Conservation (phyloP, 2,113 vertebrate species). For the Misgurnus mizolepis region DNA sequence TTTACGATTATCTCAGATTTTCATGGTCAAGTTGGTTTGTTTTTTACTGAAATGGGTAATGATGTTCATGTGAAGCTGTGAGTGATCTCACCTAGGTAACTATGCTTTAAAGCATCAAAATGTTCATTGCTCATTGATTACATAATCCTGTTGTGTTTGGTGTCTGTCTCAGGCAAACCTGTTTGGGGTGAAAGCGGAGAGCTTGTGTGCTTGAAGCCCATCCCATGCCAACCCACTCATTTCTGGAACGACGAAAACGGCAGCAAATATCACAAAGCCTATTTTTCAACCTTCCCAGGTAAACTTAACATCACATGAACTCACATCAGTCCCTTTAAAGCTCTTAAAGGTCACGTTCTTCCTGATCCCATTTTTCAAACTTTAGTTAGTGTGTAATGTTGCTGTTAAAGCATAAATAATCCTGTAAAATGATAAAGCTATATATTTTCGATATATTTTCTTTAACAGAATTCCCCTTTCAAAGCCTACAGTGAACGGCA, state of each 20-base stretch:
- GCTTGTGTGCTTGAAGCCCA: constrained; percentile 90
- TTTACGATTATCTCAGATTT: background rate
- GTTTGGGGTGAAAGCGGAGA: constrained; percentile 95
- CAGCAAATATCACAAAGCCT: constrained; percentile 92
- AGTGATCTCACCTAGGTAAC: too few relatives aligned
- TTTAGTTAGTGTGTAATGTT: too few relatives aligned
- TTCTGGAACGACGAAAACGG: constrained; percentile 96
- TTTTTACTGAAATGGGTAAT: background rate
- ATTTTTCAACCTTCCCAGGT: constrained; percentile 93
- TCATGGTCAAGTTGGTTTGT: background rate
- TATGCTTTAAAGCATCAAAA: too few relatives aligned
- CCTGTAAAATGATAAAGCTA: too few relatives aligned
- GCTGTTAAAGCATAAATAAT: too few relatives aligned
- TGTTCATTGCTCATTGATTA: background rate
- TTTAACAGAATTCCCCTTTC: too few relatives aligned
- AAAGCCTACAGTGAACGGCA: too few relatives aligned
- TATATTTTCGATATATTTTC: too few relatives aligned
- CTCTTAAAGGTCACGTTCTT: too few relatives aligned
- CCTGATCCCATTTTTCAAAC: too few relatives aligned
- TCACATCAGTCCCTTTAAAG: constrained; percentile 5
- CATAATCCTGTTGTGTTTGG: constrained; percentile 24
- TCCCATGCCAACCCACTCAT: constrained; percentile 93
- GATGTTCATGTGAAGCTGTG: background rate
- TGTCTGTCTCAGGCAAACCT: constrained; percentile 77
- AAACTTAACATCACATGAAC: constrained; percentile 18